Evolutionary conservation across 1,140 invertebrate species (phyloP).

Genomic region (Apis cerana): DNA sequence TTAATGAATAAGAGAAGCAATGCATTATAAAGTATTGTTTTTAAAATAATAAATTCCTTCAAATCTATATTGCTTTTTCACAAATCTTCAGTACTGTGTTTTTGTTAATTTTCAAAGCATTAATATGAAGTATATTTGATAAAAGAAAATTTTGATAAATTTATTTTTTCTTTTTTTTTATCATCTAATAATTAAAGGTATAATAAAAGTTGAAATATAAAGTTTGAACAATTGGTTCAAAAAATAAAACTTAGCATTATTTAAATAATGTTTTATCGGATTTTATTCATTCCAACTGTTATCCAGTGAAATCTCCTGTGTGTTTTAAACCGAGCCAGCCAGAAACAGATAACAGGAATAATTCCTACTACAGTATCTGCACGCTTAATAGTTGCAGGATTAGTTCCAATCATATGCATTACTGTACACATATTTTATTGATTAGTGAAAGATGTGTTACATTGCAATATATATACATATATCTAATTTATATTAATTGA

Average conservation of each 20-base stretch:
- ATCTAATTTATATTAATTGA: too few relatives aligned
- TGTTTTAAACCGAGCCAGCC: neutral
- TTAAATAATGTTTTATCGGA: neutral
- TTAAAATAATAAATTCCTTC: too few relatives aligned
- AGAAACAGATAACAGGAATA: slow-evolving; percentile 5
- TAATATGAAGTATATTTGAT: too few relatives aligned
- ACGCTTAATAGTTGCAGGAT: neutral
- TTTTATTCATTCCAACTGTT: neutral
- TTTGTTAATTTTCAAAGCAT: too few relatives aligned
- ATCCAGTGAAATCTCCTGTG: neutral
- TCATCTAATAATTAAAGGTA: too few relatives aligned
- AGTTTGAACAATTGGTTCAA: neutral
- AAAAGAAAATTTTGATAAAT: too few relatives aligned
- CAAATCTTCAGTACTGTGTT: too few relatives aligned
- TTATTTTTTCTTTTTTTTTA: too few relatives aligned
- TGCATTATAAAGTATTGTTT: too few relatives aligned
- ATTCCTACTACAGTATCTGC: neutral
- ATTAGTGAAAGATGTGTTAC: neutral
- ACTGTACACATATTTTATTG: neutral
- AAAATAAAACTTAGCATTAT: neutral
- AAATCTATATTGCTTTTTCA: too few relatives aligned
- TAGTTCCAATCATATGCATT: neutral
- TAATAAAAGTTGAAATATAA: neutral
- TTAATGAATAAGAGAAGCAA: too few relatives aligned
- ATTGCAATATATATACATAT: too few relatives aligned